phyloP scores from a whole-genome alignment of 2,888 invertebrate genomes.

The Abrostola triplasia region DNA sequence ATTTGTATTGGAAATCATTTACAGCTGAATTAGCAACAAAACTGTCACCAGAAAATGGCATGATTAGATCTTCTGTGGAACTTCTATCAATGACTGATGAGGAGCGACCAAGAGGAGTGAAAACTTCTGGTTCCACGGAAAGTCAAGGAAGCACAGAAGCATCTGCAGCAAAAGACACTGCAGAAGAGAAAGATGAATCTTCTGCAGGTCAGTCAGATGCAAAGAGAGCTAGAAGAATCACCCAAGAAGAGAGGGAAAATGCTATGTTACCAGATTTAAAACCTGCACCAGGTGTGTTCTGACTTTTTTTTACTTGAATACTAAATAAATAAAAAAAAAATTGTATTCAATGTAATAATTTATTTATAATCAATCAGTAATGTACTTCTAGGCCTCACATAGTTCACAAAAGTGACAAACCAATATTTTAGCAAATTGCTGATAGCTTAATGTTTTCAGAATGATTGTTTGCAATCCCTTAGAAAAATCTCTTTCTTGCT shows the following conservation, averaged over 20 bases:
- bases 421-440: no score
- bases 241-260: slow-evolving; percentile 90
- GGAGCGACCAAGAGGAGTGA: slow-evolving; percentile 90
- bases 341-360: no score
- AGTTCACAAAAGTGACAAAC: no score
- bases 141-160: slow-evolving; percentile 57
- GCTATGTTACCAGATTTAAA: slow-evolving; percentile 94
- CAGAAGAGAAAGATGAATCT: slow-evolving; percentile 67
- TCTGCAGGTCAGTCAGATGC: slow-evolving; percentile 79
- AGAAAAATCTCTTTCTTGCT: no score
- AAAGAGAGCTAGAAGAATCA: slow-evolving; percentile 79
- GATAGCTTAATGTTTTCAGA: no score
- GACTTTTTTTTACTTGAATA: no score
- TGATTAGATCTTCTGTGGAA: slow-evolving; percentile 94
- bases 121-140: slow-evolving; percentile 62
- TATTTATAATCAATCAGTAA: no score
- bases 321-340: no score
- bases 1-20: slow-evolving; percentile 16
- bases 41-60: slow-evolving; percentile 92
- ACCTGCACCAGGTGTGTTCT: slow-evolving; percentile 88
- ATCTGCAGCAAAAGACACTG: slow-evolving; percentile 48
- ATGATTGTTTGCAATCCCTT: no score
- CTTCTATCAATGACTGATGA: slow-evolving; percentile 92
- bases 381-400: no score
- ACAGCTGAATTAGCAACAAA: slow-evolving; percentile 88